Base-by-base conservation (phyloP, 2,113 vertebrate species). In the Perca fluviatilis region DNA sequence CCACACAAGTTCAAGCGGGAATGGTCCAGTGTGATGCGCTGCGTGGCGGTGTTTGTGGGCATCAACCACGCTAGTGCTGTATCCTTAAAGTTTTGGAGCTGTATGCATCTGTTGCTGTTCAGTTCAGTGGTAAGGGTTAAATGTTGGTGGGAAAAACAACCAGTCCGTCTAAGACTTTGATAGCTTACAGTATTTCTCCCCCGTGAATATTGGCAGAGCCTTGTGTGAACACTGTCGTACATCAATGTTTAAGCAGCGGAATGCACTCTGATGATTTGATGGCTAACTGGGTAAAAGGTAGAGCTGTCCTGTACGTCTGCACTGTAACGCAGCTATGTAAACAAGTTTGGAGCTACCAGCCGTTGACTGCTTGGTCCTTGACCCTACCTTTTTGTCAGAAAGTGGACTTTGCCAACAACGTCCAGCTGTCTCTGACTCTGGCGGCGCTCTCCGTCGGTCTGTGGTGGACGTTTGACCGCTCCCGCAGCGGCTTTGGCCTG, bases 21-120 rank as follows among this genome's bases (percentile, higher is more conserved):
- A 87, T 99, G 98, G 98, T 99, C 98, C 85, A 99, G 97, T 80
- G 98, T 99, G 72, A 99, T 99, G 97, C 96, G 98, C 89, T 99
- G 98, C 15, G 97, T 99, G 74, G 98, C 98, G 1, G 98, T 98
- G 88, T 99, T 99, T 89, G 97, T 99, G 90, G 98, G 98, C 80
- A 99, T 99, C 92, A 99, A 99, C 94, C 98, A 99, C 19, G 98
- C 98, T 87, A 99, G 98, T 2, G 98, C 98, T 93, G 97, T 99
- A 99, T 99, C 98, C 97, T 98, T 95, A 57, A 71, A 21, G 6
- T 25, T 40, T 21, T 50, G 43, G 1, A 14, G 21, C 25, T 72
- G 36, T 23, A 23, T 25, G 2, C 5, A 46, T 13, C 11, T 56
- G 19, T 21, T 64, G 5, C 47, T 11, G 2, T 23, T 33, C 25